Base-by-base conservation (phyloP, 2,888 invertebrate species). In the Apamea sordens region DNA sequence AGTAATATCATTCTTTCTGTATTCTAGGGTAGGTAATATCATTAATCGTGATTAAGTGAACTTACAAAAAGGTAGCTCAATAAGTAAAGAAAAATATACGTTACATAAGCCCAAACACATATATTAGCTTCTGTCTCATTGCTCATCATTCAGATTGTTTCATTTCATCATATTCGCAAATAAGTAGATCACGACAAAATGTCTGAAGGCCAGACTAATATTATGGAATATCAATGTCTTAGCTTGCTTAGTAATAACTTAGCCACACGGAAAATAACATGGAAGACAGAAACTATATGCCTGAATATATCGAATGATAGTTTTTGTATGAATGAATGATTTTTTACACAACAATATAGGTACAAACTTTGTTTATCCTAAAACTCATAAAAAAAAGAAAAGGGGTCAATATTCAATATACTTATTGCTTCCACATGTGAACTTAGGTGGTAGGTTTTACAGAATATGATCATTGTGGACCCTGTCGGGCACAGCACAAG, bases 171-270 rank as follows among this genome's bases (percentile, higher is more conserved):
- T 28, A 50, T 83, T 61, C 59, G 63, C 44, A 68, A 80, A 63
- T 83, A 80, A 68, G 56, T 50, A 15, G 32, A 65, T 61, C 64
- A 44, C 41, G 83, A 73, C 50, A 70, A 83, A 80, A 63, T 73
- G 61, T 85, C 70, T 83, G 70, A 75, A 85, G 82, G 76, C n/a
- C 81, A 81, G 15, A 64, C 56, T 18, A 11, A 85, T 74, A 74
- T 67, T 70, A 80, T 61, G 56, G 64, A 44, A 70, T 70, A 71
- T 65, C 68, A 73, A 83, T 65, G 44, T 50, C 68, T 80, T 64
- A 63, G 70, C 24, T 77, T 53, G 86, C 69, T 83, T 83, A 59
- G 47, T 74, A 41, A 73, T 71, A 83, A 78, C 71, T 74, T 78
- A 73, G 61, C 3, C 24, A 67, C 28, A 71, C 61, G 70, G 59